Evolutionary conservation across 1,140 invertebrate genomes (phyloP), one percentile per base, ranked within the genome.

Genomic region (Drosophila lacertosa): DNA sequence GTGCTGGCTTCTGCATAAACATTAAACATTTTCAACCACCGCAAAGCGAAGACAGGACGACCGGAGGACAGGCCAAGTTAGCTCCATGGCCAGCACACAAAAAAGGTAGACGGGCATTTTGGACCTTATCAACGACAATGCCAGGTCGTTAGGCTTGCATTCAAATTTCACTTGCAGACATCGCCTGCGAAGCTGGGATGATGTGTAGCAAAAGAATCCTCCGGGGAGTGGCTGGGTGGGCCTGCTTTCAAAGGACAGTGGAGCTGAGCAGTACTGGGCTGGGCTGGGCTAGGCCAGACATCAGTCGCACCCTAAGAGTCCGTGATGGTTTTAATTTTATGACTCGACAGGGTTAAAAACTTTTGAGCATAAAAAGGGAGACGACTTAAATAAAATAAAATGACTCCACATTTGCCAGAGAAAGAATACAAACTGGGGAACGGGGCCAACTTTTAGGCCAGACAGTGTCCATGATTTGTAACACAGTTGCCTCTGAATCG

Each of bases 131-230:
- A 88, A 86, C 82, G 69, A 81, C 82, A 81, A 81, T 81, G 82
- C 74, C 81, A 81, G 81, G 77, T 86, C 81, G 81, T 86, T 86
- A 86, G 82, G 81, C 77, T 81, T 86, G 82, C 82, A 88, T 86
- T 88, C 77, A 86, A 54, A 75, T 66, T 79, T 80, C 80, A 72
- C 63, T 67, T 76, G 59, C 74, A 74, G 79, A 70, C 69, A 45
- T 26, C 37, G n/a, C 20, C 33, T n/a, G 44, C 29, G 24, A 24
- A 48, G 50, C 20, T 45, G 53, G 59, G 47, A n/a, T n/a, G 50
- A 63, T 66, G 59, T 77, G 57, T 73, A 64, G 66, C 40, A 48
- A 51, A 62, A 76, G 67, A 53, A 65, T 20, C 35, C 58, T 9
- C 55, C 9, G 24, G 37, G 37, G 29, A 7, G 16, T 20, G 40